phyloP scores from a whole-genome alignment of 2,113 vertebrate genomes.

The Ranitomeya variabilis region DNA sequence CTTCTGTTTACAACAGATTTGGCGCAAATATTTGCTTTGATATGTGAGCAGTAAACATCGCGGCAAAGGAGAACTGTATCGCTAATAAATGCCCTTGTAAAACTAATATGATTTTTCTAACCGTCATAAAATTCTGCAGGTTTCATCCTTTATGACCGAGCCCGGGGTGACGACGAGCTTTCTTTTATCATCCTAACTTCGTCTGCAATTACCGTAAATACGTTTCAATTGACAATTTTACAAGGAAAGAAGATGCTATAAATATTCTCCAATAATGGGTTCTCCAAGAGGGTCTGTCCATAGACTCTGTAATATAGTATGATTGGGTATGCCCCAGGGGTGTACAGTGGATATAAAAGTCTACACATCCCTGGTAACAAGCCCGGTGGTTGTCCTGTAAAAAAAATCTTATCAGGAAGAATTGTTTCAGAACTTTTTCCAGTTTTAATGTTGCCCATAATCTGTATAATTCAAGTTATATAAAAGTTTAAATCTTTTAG shows the following conservation, averaged over 20 bases:
- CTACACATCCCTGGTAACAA: no score
- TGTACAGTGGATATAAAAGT: no score
- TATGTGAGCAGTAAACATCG: constrained; percentile 34
- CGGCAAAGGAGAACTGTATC: constrained; percentile 3
- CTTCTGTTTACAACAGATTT: constrained; percentile 4
- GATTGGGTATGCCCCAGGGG: no score
- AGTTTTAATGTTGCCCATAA: no score
- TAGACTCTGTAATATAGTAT: background rate
- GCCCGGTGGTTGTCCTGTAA: no score
- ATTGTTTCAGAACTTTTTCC: no score
- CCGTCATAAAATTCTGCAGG: background rate
- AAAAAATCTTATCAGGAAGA: no score
- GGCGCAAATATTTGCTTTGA: constrained; percentile 47
- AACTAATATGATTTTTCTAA: constrained; percentile 31
- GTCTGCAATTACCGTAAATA: constrained; percentile 30
- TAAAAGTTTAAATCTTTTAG: no score
- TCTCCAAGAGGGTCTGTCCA: background rate
- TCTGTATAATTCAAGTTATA: no score
- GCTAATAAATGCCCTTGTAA: constrained; percentile 31
- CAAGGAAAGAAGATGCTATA: background rate
- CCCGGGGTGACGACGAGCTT: background rate
- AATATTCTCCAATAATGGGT: background rate
- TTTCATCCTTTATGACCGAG: constrained; percentile 9
- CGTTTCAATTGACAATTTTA: constrained; percentile 12
- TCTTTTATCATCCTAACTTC: background rate